Evolutionary conservation across 2,888 invertebrate genomes (phyloP).

Genomic region (Lordiphosa andalusiaca): DNA sequence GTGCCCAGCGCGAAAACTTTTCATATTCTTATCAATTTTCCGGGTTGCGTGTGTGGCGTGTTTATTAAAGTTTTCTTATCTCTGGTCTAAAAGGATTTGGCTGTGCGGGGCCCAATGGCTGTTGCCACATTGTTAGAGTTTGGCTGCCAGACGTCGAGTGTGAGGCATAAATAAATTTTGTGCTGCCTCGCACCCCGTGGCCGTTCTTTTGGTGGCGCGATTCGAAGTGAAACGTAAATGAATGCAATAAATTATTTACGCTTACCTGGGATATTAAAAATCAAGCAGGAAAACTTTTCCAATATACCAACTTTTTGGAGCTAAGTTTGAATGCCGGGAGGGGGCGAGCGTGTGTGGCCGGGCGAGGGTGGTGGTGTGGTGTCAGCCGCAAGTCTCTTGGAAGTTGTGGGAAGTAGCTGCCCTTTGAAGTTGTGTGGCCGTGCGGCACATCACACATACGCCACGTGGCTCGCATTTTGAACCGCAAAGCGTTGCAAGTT

Average conservation of each 20-base stretch:
- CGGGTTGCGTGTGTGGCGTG: slow-evolving; percentile 73
- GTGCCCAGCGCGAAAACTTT: slow-evolving; percentile 58
- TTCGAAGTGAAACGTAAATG: slow-evolving; percentile 75
- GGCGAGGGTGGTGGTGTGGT: slow-evolving; percentile 21
- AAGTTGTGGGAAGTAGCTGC: slow-evolving; percentile 30
- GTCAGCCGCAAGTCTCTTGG: slow-evolving; percentile 43
- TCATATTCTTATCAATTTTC: slow-evolving; percentile 71
- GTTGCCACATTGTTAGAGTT: slow-evolving; percentile 66
- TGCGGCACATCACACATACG: slow-evolving; percentile 39
- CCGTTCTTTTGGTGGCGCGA: slow-evolving; percentile 59
- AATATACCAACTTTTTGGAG: slow-evolving; percentile 70
- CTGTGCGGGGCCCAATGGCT: slow-evolving; percentile 38
- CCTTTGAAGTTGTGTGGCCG: slow-evolving; percentile 60
- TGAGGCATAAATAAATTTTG: slow-evolving; percentile 58
- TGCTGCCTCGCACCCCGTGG: not conserved
- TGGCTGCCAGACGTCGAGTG: slow-evolving; percentile 45
- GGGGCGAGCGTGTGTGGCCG: slow-evolving; percentile 11
- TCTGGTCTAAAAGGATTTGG: slow-evolving; percentile 67
- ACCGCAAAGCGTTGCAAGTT: slow-evolving; percentile 6
- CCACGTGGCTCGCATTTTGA: slow-evolving; percentile 29
- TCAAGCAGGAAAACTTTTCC: slow-evolving; percentile 76
- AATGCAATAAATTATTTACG: slow-evolving; percentile 77
- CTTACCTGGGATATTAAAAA: slow-evolving; percentile 77
- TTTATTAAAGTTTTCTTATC: slow-evolving; percentile 72
- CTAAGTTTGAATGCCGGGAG: slow-evolving; percentile 55